A percentile compares a stretch with the other conserved stretches of the same genome.
Conservation (phyloP, 2,113 vertebrate species). For the Condylura cristata region DNA sequence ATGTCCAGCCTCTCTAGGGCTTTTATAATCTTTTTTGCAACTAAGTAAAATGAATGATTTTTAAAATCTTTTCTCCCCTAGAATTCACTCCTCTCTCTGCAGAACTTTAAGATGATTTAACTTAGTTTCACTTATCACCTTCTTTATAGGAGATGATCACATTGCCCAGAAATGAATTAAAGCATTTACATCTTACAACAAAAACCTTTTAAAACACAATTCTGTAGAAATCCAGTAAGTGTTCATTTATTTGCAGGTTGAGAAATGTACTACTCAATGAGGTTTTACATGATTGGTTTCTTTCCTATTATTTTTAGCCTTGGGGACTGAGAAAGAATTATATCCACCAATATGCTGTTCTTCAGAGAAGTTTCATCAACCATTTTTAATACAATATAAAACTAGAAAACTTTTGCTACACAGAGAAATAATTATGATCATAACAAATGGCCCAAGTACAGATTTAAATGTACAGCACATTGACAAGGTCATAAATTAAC, state of each 20-base stretch:
- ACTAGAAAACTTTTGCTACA: constrained; percentile 8
- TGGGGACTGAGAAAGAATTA: constrained; percentile 61
- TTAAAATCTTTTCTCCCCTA: not conserved
- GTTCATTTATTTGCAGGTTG: constrained; percentile 55
- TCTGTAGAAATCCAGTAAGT: constrained; percentile 52
- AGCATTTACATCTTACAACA: constrained; percentile 56
- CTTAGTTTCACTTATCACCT: constrained; percentile 26
- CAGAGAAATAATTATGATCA: constrained; percentile 9
- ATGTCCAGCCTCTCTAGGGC: not conserved
- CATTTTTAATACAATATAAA: constrained; percentile 33
- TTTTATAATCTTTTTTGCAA: not conserved
- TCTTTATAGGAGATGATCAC: not conserved
- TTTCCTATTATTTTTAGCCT: constrained; percentile 56
- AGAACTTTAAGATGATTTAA: not conserved
- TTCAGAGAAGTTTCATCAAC: constrained; percentile 53
- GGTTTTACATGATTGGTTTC: constrained; percentile 55
- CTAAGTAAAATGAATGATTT: constrained; percentile 4
- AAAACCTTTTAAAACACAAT: constrained; percentile 50
- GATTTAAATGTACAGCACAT: constrained; percentile 11
- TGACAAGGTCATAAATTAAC: constrained; percentile 55
- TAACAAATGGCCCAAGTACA: not conserved
- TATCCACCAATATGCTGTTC: not conserved
- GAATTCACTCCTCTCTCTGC: not conserved
- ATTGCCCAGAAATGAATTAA: constrained; percentile 59
- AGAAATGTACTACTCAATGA: constrained; percentile 43